A percentile compares a stretch with the other conserved stretches of the same genome.
Conservation (phyloP, 2,888 invertebrate genomes). For the Thyatira batis region DNA sequence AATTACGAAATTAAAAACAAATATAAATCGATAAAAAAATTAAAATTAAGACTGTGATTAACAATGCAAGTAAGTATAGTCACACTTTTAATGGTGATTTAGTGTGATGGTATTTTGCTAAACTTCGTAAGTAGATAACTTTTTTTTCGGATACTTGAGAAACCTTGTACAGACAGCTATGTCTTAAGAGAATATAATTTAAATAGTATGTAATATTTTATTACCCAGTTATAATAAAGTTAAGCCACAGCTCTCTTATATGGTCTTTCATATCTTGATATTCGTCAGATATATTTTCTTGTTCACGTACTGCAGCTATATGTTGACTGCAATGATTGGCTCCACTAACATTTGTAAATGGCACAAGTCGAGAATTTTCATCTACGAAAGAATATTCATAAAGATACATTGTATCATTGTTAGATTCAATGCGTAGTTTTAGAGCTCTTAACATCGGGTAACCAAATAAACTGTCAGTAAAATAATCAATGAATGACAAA, state of each 20-base stretch:
- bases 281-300: conserved; percentile 20
- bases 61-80: too few species aligned
- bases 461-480: conserved; percentile 54
- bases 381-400: conserved; percentile 49
- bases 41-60: too few species aligned
- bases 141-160: too few species aligned
- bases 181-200: too few species aligned
- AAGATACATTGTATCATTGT: conserved; percentile 44
- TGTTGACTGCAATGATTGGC: conserved; percentile 45
- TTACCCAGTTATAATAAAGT: conserved; percentile 41
- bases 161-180: too few species aligned
- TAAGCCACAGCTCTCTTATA: conserved; percentile 30
- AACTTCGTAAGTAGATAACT: too few species aligned
- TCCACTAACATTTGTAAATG: conserved; percentile 35
- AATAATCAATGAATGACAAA: conserved; percentile 33
- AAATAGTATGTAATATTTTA: conserved; percentile 7
- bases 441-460: conserved; percentile 39
- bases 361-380: conserved; percentile 29
- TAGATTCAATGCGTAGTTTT: conserved; percentile 29
- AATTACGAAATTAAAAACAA: too few species aligned
- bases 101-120: too few species aligned
- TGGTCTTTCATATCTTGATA: conserved; percentile 24
- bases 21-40: neutral
- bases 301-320: conserved; percentile 17
- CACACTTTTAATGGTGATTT: too few species aligned